phyloP scores from a whole-genome alignment of 2,888 invertebrate genomes.

The Drosophila formosana region DNA sequence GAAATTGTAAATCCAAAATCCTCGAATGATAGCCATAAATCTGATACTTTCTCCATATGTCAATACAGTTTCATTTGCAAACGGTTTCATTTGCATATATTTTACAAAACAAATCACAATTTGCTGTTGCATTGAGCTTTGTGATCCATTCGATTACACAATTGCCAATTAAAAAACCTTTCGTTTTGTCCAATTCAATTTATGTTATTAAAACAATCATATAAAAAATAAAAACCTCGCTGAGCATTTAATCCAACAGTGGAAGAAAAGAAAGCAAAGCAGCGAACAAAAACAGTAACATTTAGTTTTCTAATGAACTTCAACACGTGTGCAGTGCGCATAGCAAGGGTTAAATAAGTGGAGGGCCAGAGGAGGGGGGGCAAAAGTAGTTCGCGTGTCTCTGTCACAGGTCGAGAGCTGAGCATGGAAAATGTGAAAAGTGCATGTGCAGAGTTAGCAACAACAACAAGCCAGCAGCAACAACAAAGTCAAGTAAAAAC shows the following conservation, averaged over 20 bases:
- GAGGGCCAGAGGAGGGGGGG: not conserved
- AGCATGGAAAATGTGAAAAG: constrained; percentile 56
- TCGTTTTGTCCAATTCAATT: constrained; percentile 21
- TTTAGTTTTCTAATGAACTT: constrained; percentile 74
- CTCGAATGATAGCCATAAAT: not conserved
- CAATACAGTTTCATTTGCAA: not conserved
- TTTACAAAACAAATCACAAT: constrained; percentile 14
- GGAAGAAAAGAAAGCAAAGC: not conserved
- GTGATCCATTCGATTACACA: constrained; percentile 36
- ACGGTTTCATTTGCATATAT: not conserved
- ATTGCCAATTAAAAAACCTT: constrained; percentile 21
- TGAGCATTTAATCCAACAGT: constrained; percentile 16
- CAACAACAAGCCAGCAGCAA: constrained; percentile 28
- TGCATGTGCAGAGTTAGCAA: constrained; percentile 45
- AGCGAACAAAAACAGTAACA: constrained; percentile 24
- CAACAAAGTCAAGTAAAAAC: constrained; percentile 34
- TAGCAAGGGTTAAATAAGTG: not conserved
- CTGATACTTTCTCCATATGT: not conserved
- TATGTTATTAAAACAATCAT: constrained; percentile 24
- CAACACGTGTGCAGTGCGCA: constrained; percentile 60
- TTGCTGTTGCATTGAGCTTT: constrained; percentile 19
- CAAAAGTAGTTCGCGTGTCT: constrained; percentile 56
- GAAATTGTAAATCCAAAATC: not conserved
- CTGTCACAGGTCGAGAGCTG: constrained; percentile 68
- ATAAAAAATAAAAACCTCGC: not conserved